Base-by-base conservation (phyloP, 1,140 invertebrate genomes). In the Copidosoma floridanum region DNA sequence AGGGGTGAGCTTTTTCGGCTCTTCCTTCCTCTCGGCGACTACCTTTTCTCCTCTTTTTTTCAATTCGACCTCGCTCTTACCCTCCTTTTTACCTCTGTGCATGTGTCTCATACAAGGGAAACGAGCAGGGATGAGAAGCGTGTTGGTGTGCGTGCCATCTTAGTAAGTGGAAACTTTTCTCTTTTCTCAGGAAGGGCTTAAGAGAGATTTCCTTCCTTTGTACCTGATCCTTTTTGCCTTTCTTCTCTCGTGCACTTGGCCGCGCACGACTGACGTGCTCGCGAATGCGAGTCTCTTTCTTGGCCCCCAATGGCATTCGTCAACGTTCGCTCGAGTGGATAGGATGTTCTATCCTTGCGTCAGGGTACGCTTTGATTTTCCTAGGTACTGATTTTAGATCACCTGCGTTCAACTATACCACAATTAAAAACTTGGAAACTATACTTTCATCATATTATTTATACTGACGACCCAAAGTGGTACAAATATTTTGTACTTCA, bases 121-220 rank as follows among this genome's bases (percentile, higher is more conserved):
- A n/a, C n/a, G n/a, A n/a, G n/a, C n/a, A n/a, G n/a, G n/a, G n/a
- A n/a, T n/a, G n/a, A n/a, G n/a, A n/a, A n/a, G n/a, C n/a, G n/a
- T n/a, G n/a, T n/a, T n/a, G n/a, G n/a, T n/a, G n/a, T n/a, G n/a
- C n/a, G n/a, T n/a, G n/a, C n/a, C n/a, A n/a, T n/a, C n/a, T n/a
- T n/a, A n/a, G n/a, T n/a, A 74, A 75, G 70, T 70, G 71, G 68
- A 65, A 72, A 74, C 67, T 73, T 66, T 65, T 55, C 51, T 58
- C 35, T 56, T 58, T 32, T 43, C 35, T 48, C n/a, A 40, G 37
- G n/a, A n/a, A 40, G 2, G 29, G 14, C 18, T 44, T 7, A 21
- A 53, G 26, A 59, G 27, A 38, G 32, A 64, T 58, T 63, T 57
- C 43, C 40, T 61, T 58, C 52, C n/a, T n/a, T n/a, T n/a, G n/a